Evolutionary conservation across 2,888 invertebrate genomes (phyloP).

Genomic region (Xanthia icteritia): DNA sequence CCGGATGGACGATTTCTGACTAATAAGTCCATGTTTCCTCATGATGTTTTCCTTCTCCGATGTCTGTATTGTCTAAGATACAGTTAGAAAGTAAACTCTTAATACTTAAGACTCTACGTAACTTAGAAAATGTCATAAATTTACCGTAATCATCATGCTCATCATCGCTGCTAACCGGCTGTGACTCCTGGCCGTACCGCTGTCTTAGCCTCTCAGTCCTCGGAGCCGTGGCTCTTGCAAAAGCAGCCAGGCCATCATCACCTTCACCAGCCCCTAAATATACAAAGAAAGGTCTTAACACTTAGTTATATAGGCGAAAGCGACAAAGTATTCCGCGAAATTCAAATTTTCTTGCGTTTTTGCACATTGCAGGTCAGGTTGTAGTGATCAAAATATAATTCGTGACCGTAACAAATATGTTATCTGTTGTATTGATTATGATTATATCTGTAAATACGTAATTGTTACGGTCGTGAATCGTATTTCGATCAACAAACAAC

Average conservation of each 20-base stretch:
- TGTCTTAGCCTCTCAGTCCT: conserved; percentile 95
- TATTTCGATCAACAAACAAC: no score
- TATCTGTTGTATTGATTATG: no score
- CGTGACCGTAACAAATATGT: no score
- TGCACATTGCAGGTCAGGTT: background rate
- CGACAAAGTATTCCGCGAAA: background rate
- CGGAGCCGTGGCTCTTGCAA: conserved; percentile 95
- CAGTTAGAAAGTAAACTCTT: background rate
- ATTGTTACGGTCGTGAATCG: background rate
- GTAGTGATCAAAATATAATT: background rate
- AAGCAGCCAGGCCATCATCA: conserved; percentile 95
- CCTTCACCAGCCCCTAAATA: conserved; percentile 89
- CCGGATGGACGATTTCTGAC: background rate
- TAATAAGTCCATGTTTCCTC: background rate
- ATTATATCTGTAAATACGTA: background rate
- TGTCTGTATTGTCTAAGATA: background rate
- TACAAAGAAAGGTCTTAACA: background rate
- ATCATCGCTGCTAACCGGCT: conserved; percentile 91
- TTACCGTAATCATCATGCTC: conserved; percentile 96
- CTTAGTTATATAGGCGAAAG: background rate
- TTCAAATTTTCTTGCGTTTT: background rate
- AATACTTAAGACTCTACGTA: background rate
- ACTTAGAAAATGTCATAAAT: background rate
- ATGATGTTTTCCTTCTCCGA: background rate
- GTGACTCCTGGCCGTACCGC: conserved; percentile 91